A percentile compares a stretch with the other conserved stretches of the same genome.
These are phyloP conservation scores for Sula dactylatra DNA, from an alignment of 2,113 vertebrate species.

Conservation along the genomic window DNA sequence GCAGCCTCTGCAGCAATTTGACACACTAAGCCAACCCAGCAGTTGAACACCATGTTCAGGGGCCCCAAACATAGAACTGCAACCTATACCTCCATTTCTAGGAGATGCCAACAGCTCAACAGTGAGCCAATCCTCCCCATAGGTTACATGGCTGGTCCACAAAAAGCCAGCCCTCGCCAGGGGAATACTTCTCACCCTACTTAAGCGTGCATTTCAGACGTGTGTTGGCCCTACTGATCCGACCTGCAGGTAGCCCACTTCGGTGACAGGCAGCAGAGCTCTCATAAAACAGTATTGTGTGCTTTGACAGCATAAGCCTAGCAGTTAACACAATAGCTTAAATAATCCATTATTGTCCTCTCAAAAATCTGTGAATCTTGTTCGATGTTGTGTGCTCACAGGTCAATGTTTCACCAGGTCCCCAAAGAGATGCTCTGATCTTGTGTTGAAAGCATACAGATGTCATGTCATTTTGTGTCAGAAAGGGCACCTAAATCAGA, in stretches of 20 bases:
- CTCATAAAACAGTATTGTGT: not conserved
- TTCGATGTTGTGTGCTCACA: not conserved
- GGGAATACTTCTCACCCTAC: not conserved
- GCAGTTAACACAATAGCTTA: not conserved
- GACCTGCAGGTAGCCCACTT: not conserved
- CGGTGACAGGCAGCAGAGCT: not conserved
- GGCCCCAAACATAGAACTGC: not conserved
- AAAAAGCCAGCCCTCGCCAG: not conserved
- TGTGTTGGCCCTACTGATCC: not conserved
- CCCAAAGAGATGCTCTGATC: not conserved
- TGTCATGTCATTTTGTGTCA: not conserved
- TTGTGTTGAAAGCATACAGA: not conserved
- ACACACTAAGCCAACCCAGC: not conserved
- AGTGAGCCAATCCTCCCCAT: not conserved
- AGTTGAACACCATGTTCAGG: rapidly evolving
- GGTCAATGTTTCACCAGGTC: not conserved
- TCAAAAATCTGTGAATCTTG: not conserved
- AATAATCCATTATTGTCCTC: not conserved
- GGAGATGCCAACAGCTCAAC: not conserved
- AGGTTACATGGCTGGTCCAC: not conserved
- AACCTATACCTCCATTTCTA: not conserved
- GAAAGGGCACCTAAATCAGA: not conserved
- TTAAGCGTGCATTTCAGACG: not conserved
- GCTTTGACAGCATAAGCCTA: not conserved
- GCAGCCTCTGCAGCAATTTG: not conserved